A percentile compares a stretch with the other conserved stretches of the same genome.
phyloP scores from a whole-genome alignment of 2,113 vertebrate species.

The Anser cygnoides region DNA sequence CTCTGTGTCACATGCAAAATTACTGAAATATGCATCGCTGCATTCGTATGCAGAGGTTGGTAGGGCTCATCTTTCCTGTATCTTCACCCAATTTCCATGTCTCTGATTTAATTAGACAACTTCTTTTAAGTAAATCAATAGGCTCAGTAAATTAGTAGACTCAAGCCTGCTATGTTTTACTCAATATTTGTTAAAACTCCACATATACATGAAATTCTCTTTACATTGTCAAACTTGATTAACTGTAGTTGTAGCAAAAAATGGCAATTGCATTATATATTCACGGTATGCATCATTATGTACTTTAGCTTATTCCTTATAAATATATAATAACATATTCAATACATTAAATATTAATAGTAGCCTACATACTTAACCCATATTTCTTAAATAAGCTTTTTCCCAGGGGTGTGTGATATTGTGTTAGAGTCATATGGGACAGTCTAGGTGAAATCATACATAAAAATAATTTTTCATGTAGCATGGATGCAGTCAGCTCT shows the following conservation, averaged over 20 bases:
- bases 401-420: background rate
- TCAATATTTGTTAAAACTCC: background rate
- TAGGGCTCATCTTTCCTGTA: background rate
- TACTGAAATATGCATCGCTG: background rate
- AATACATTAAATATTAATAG: constrained; percentile 61
- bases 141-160: background rate
- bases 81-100: constrained; percentile 20
- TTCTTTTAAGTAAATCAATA: constrained; percentile 1
- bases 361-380: constrained; percentile 29
- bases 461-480: background rate
- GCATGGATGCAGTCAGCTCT: background rate
- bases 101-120: constrained; percentile 37
- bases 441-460: background rate
- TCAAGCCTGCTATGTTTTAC: background rate
- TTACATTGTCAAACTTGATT: background rate
- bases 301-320: constrained; percentile 57
- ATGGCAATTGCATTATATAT: constrained; percentile 29
- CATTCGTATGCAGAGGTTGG: background rate
- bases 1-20: background rate
- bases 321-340: constrained; percentile 71
- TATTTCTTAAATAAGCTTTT: constrained; percentile 54
- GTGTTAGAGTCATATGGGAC: background rate
- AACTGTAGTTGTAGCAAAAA: background rate
- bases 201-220: background rate
- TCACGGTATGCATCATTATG: constrained; percentile 32